Percentiles rank a stretch among this genome's conserved stretches.
Conservation (phyloP, 2,113 vertebrate species). For the Apteryx owenii region DNA sequence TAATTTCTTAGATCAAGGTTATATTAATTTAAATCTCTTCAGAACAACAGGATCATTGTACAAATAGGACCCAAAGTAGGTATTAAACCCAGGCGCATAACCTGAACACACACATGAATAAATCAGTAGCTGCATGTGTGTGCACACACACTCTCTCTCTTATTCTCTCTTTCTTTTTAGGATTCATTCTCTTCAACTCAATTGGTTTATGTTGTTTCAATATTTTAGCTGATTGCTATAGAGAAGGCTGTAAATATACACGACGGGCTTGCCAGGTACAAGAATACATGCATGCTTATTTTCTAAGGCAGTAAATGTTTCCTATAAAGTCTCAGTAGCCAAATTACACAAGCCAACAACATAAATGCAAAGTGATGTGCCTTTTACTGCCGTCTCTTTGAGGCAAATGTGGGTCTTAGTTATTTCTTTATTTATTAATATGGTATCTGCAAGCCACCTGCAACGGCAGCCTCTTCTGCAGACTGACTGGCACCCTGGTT, state of each 20-base stretch:
- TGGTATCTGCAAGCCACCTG: constrained; percentile 65
- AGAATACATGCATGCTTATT: neutral
- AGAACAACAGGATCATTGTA: neutral
- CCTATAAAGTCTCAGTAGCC: neutral
- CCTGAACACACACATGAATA: neutral
- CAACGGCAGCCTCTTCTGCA: constrained; percentile 42
- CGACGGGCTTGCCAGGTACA: constrained; percentile 19
- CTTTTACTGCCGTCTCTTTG: constrained; percentile 31
- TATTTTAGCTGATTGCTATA: constrained; percentile 49
- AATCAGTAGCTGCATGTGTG: neutral
- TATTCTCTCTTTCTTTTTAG: neutral
- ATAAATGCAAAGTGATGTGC: constrained; percentile 11
- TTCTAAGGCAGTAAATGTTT: constrained; percentile 4
- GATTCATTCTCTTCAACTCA: constrained; percentile 13
- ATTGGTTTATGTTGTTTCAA: constrained; percentile 30
- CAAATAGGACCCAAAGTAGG: neutral
- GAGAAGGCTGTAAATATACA: constrained; percentile 22
- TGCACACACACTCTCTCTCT: neutral
- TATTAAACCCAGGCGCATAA: neutral
- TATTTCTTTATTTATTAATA: constrained; percentile 34
- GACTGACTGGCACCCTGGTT: constrained; percentile 63
- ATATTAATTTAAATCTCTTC: neutral
- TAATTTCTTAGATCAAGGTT: neutral
- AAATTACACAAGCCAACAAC: constrained; percentile 1
- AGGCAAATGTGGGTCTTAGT: neutral